Base-by-base conservation (phyloP, 2,113 vertebrate genomes). In the Hippocampus mohnikei region DNA sequence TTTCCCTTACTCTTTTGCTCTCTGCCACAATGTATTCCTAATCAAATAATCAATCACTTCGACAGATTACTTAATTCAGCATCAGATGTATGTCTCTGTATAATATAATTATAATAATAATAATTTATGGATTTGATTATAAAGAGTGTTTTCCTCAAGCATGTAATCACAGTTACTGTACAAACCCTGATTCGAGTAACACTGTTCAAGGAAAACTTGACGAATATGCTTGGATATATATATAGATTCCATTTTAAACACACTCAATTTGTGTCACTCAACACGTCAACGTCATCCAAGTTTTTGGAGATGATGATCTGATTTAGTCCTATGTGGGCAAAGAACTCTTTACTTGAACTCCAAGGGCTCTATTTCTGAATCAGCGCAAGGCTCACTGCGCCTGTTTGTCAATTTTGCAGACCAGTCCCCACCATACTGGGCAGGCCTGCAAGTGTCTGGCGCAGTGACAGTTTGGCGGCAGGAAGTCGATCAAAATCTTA, bases 1-100 rank as follows among this genome's bases (percentile, higher is more conserved):
- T 71, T 75, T 61, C 52, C 71, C 52, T n/a, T 71, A 60, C 29
- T 11, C 65, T 73, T 64, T 69, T 37, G 21, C 70, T 72, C 55
- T 42, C 29, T 62, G 72, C 66, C 40, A 75, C 21, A 78, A 56
- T 74, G 60, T 33, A 11, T 72, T 74, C 60, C 65, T 13, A 64
- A 56, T 66, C 1, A 56, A 77, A 70, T 71, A 66, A 73, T 61
- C 13, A 58, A 69, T 52, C 41, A 23, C 13, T 44, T 25, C 4
- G 41, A 46, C 41, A 44, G 16, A 37, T 16, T 21, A 58, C 1
- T 58, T 58, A 27, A 58, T 58, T 58, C 23, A 13, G 25, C 23
- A 27, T 27, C 3, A 58, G 11, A 58, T 58, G 15, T 27, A 21
- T 56, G 53, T 25, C 11, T 27, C 55, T 58, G 13, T 58, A 58